These are phyloP conservation scores for Pandemis cinnamomeana DNA, from an alignment of 2,888 invertebrate species.

Conservation along the genomic window DNA sequence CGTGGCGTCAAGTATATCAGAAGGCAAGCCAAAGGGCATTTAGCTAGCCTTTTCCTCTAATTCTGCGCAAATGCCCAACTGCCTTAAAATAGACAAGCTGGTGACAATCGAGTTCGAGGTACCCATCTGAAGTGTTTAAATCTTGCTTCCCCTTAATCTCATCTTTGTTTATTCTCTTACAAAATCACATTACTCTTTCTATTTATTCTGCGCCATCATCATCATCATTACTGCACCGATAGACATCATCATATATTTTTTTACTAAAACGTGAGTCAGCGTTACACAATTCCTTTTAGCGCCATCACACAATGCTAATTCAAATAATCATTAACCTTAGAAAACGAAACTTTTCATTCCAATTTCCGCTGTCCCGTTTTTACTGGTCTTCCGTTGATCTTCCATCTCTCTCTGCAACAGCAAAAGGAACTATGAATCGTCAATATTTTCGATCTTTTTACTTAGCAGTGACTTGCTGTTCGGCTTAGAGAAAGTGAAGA, in stretches of 20 bases:
- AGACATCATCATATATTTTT: slow-evolving; percentile 35
- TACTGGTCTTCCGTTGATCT: slow-evolving; percentile 24
- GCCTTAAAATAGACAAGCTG: no score
- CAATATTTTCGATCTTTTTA: slow-evolving; percentile 42
- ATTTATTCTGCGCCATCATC: slow-evolving; percentile 15
- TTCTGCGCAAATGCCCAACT: no score
- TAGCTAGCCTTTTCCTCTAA: no score
- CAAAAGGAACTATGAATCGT: slow-evolving; percentile 45
- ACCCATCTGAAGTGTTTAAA: no score
- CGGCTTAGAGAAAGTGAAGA: slow-evolving; percentile 32
- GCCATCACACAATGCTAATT: slow-evolving; percentile 33
- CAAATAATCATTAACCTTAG: slow-evolving; percentile 46
- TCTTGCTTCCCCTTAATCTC: no score
- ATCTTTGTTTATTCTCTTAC: background rate
- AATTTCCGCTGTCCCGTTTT: slow-evolving; percentile 37
- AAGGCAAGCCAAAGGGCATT: no score
- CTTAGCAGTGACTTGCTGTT: slow-evolving; percentile 42
- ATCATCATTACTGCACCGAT: slow-evolving; percentile 32
- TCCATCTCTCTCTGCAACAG: slow-evolving; percentile 34
- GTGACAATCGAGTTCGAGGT: no score
- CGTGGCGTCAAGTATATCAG: no score
- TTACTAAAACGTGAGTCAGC: slow-evolving; percentile 32
- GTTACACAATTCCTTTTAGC: slow-evolving; percentile 34
- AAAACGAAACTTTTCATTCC: slow-evolving; percentile 48
- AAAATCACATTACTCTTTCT: slow-evolving; percentile 25